These are phyloP conservation scores for Parus major DNA, from an alignment of 2,113 vertebrate genomes.

Conservation along the genomic window DNA sequence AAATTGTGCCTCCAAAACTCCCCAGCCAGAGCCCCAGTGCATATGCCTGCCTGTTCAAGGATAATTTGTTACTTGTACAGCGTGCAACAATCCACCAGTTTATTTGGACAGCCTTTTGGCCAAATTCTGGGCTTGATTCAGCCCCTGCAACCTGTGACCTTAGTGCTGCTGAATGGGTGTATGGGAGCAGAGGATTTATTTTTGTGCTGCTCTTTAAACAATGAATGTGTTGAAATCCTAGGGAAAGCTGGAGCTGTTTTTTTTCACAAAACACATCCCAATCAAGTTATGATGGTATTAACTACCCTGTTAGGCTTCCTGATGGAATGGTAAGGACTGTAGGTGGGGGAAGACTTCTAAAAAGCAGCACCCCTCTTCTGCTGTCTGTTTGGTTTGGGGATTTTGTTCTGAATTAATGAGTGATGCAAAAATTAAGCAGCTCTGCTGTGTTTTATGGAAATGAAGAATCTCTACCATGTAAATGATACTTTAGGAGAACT, in stretches of 20 bases:
- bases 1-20: not conserved
- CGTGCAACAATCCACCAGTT: not conserved
- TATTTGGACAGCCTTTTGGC: not conserved
- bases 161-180: not conserved
- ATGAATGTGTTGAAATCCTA: slow-evolving; percentile 40
- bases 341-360: not conserved
- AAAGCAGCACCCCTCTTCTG: not conserved
- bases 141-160: not conserved
- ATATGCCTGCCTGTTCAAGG: not conserved
- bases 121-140: not conserved
- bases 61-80: not conserved
- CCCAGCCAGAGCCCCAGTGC: not conserved
- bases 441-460: not conserved
- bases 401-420: not conserved
- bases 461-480: not conserved
- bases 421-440: not conserved
- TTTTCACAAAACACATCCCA: slow-evolving; percentile 19
- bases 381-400: too few relatives aligned
- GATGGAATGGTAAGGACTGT: not conserved
- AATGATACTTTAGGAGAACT: not conserved
- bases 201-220: not conserved
- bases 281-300: not conserved
- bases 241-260: slow-evolving; percentile 19
- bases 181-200: not conserved
- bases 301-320: not conserved